phyloP scores from a whole-genome alignment of 2,113 vertebrate genomes.

The Tragelaphus strepsiceros region DNA sequence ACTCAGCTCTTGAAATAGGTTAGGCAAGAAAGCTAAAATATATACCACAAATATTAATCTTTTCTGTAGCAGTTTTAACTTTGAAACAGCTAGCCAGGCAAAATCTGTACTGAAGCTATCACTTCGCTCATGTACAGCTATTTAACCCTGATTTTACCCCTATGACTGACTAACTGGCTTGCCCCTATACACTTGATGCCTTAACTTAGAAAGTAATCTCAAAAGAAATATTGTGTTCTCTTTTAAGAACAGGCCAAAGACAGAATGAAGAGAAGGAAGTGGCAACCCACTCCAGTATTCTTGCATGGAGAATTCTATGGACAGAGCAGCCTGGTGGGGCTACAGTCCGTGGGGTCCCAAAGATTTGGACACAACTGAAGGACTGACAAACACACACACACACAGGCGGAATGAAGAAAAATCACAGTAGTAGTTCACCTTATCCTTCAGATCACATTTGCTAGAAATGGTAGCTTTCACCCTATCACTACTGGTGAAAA shows the following conservation, averaged over 20 bases:
- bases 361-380: background rate
- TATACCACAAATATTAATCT: background rate
- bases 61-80: background rate
- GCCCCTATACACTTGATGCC: background rate
- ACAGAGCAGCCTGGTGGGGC: background rate
- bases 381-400: background rate
- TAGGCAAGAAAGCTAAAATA: background rate
- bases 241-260: background rate
- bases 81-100: constrained; percentile 5
- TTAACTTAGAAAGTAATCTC: constrained; percentile 15
- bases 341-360: background rate
- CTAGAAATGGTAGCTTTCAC: background rate
- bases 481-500: background rate
- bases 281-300: background rate
- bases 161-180: background rate
- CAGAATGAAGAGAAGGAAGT: background rate
- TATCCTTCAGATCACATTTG: background rate
- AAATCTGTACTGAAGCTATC: constrained; percentile 13
- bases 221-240: background rate
- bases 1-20: background rate
- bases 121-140: background rate
- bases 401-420: background rate
- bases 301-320: background rate
- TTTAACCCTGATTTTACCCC: constrained; percentile 16
- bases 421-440: background rate